Evolutionary conservation across 2,113 vertebrate species (phyloP), one percentile per base, ranked within the genome.

Genomic region (Boleophthalmus pectinirostris): DNA sequence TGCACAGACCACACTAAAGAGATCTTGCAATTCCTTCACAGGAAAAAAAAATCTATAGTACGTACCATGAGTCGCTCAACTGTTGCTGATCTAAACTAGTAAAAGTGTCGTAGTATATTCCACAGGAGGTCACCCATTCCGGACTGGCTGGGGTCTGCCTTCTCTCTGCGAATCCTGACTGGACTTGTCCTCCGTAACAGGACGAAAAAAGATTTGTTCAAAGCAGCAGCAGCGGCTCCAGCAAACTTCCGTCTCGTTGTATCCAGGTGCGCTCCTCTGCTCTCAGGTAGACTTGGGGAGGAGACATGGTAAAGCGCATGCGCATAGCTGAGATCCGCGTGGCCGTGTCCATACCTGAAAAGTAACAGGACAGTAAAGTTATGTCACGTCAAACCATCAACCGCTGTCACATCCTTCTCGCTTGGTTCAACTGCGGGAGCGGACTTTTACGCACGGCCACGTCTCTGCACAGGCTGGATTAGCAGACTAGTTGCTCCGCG

Each of bases 211-310:
- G 54, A 43, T 58, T 72, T 46, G 21, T 45, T 65, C 58, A 3
- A 29, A 47, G 4, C 29, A 57, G 63, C 64, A 71, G 69, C 69
- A 76, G 60, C 54, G 49, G 5, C 25, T 18, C 58, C 7, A 14
- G 67, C 18, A 67, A 82, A 92, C 93, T 95, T 94, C 95, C 94
- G 93, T 92, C 74, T 87, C 35, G 92, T 79, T 92, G 88, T 93
- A 90, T 90, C 94, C 95, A 96, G 96, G 96, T 97, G 95, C 78
- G 94, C 87, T 86, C 66, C 78, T 65, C 80, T 85, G 65, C 77
- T 68, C 84, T 87, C 92, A 91, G 91, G 90, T 92, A 92, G 73
- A 18, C 16, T 8, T 7, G 75, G 74, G 90, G 89, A 72, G 88
- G 85, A 49, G 86, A 75, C 82, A 23, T 12, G 47, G 3, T 3